Conservation (phyloP, 1,140 invertebrate species). For the Saxidomus purpurata region DNA sequence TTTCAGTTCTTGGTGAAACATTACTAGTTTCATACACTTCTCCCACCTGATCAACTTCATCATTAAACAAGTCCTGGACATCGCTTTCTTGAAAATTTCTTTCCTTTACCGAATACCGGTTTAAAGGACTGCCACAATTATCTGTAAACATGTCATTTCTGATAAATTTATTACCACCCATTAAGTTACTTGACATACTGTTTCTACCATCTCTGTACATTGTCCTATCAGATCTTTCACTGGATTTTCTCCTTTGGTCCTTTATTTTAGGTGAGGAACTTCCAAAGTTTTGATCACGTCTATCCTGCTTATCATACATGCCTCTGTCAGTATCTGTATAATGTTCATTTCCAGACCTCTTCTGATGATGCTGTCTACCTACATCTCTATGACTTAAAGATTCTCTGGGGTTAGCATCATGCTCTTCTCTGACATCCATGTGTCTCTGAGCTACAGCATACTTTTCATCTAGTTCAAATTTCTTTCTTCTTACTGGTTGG, state of each 20-base stretch:
- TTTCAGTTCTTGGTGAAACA: neutral
- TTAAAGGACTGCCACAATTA: too few relatives aligned
- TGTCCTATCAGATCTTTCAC: neutral
- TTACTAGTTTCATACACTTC: too few relatives aligned
- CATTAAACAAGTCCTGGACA: neutral
- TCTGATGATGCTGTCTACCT: neutral
- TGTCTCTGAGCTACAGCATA: neutral
- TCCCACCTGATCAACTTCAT: neutral
- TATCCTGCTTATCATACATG: neutral
- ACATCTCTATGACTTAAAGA: neutral
- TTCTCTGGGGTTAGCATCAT: neutral
- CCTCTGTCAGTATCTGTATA: neutral
- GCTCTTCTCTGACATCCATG: neutral
- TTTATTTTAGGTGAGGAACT: neutral
- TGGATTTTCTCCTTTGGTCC: neutral
- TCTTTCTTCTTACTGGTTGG: neutral
- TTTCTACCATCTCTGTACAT: too few relatives aligned
- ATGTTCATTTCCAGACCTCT: neutral
- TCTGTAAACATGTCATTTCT: too few relatives aligned
- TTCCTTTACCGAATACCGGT: too few relatives aligned
- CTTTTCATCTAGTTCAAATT: neutral
- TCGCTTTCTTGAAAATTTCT: too few relatives aligned
- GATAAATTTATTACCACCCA: too few relatives aligned
- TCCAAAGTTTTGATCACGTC: neutral
- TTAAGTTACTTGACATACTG: too few relatives aligned